Evolutionary conservation across 1,140 invertebrate species (phyloP), one percentile per base, ranked within the genome.

Genomic region (Leptinotarsa defecta): DNA sequence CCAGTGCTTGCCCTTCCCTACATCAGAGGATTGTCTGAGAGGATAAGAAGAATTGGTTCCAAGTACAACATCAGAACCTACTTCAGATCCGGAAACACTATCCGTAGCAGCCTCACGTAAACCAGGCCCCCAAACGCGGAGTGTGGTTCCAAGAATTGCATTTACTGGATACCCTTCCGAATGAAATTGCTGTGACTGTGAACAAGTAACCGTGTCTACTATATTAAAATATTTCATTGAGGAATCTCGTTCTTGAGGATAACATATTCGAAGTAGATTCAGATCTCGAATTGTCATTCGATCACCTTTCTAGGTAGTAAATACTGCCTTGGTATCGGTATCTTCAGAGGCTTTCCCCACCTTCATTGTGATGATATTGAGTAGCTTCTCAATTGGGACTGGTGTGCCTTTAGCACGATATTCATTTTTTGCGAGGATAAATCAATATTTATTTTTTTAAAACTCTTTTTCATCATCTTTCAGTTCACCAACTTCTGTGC

Each of bases 401-500:
- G 87, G 85, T 2, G 88, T 86, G 0, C 88, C 89, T 68, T 89
- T 90, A 0, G 91, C 88, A 13, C 94, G 83, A 74, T 89, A 86
- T 68, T 90, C 87, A 75, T 93, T 91, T 0, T 87, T 86, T 2
- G 89, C 15, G 87, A 88, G 65, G 86, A 88, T 24, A 93, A 78
- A 76, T 88, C 88, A 17, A 93, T 83, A 64, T 88, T 86, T 2
- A 94, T 85, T 80, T 92, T 93, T 62, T 88, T 87, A 3, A 94
- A 81, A 2, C 92, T 93, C 34, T 88, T 88, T 82, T 94, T 94
- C 6, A 94, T 84, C 0, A 90, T 92, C 76, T 89, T 1, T 20
- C 87, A 95, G 79, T 94, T 94, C 64, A 90, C 89, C 27, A 93
- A 79, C 83, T 94, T 94, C 52, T 91, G 87, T 0, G 89, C 85